Base-by-base conservation (phyloP, 2,797 vertebrate species). In the Distichodus sexfasciatus region DNA sequence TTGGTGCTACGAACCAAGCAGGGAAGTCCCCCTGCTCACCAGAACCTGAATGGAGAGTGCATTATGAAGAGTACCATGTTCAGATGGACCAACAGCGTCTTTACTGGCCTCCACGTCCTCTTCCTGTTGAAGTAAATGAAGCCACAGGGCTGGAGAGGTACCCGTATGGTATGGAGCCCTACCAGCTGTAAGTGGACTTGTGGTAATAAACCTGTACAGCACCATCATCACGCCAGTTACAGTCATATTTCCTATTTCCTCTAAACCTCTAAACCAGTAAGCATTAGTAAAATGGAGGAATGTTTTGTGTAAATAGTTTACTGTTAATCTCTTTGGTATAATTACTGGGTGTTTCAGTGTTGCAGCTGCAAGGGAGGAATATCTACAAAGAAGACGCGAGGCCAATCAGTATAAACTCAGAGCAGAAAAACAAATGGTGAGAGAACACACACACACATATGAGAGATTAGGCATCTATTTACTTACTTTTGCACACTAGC, bases 381-480 rank as follows among this genome's bases (percentile, higher is more conserved):
- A 94, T 66, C 89, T 95, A 69, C 94, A 94, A 82, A 92, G 95
- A 79, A 89, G 87, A 79, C 84, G 83, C 4, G 94, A 96, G 77
- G 95, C 95, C 44, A 90, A 90, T 72, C 91, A 88, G 73, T 94
- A 96, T 84, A 98, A 96, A 79, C 79, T 94, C 79, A 92, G 96
- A 84, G 95, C 93, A 50, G 92, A 98, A 87, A 94, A 95, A 74
- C 94, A 98, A 72, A 84, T 97, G 93, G 96, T 97, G 79, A 85
- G 90, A 80, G 0, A 29, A 50, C 19, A 9, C 41, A 60, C 57
- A 57, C 35, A 58, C 26, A 33, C 57, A 40, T 31, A 60, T n/a
- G 14, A 17, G n/a, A n/a, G n/a, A 2, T 43, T 43, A 14, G n/a
- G n/a, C n/a, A n/a, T n/a, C n/a, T n/a, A n/a, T n/a, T n/a, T n/a